A percentile compares a stretch with the other conserved stretches of the same genome.
Conservation (phyloP, 2,113 vertebrate species). For the Nothobranchius kuhntae region DNA sequence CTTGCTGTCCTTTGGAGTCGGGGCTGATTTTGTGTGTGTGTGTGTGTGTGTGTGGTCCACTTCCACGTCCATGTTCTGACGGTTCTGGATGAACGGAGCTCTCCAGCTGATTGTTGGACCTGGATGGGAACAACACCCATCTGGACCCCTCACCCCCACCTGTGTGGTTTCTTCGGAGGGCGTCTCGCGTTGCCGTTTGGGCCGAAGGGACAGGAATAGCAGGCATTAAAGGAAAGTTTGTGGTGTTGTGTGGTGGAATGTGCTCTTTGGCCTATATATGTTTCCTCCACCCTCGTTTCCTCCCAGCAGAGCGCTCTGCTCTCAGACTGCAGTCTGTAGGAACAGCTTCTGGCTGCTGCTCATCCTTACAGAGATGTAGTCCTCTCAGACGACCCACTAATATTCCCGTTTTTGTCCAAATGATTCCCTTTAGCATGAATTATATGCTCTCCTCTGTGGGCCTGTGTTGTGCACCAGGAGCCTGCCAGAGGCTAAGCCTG, state of each 20-base stretch:
- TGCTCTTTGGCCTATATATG: slow-evolving; percentile 76
- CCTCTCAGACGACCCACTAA: no score
- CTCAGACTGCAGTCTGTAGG: slow-evolving; percentile 13
- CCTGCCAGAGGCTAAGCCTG: slow-evolving; percentile 25
- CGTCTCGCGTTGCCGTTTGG: slow-evolving; percentile 73
- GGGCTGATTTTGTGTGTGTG: no score
- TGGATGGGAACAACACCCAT: slow-evolving; percentile 46
- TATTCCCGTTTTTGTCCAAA: no score
- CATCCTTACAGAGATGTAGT: no score
- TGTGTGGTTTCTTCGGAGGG: slow-evolving; percentile 23
- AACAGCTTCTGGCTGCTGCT: background rate
- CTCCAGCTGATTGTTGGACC: slow-evolving; percentile 52
- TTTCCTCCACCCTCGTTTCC: slow-evolving; percentile 58
- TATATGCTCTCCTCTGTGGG: no score
- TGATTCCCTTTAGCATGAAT: no score
- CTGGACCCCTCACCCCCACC: slow-evolving; percentile 1
- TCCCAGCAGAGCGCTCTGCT: slow-evolving; percentile 21
- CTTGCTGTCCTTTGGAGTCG: background rate
- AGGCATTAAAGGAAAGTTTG: slow-evolving; percentile 76
- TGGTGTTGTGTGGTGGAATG: slow-evolving; percentile 73
- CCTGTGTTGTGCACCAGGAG: background rate
- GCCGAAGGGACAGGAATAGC: slow-evolving; percentile 76
- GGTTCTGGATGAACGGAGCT: slow-evolving; percentile 3
- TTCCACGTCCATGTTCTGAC: background rate
- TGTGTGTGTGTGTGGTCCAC: background rate